Evolutionary conservation across 1,140 invertebrate genomes (phyloP).

Genomic region (Phymorhynchus buccinoides): DNA sequence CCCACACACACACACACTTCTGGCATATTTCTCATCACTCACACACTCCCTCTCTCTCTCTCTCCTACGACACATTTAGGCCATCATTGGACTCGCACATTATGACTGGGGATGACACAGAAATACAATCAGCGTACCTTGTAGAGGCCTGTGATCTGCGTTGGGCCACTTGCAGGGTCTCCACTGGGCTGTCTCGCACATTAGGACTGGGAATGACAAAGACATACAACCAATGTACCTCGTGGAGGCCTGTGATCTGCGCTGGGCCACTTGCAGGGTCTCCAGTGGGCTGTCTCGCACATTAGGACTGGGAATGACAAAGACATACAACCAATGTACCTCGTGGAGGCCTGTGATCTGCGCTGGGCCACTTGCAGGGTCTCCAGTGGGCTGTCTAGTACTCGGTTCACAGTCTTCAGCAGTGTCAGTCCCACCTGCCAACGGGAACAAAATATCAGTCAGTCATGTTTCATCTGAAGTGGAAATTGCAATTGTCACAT

Average conservation of each 20-base stretch:
- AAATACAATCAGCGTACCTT: slow-evolving; percentile 38
- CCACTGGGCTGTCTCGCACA: slow-evolving; percentile 41
- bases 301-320: too few relatives aligned
- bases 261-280: slow-evolving; percentile 43
- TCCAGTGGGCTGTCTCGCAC: slow-evolving; percentile 46
- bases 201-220: too few relatives aligned
- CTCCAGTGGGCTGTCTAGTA: slow-evolving; percentile 47
- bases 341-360: slow-evolving; percentile 47
- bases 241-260: slow-evolving; percentile 45
- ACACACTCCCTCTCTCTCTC: not conserved
- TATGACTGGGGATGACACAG: too few relatives aligned
- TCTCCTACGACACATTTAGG: too few relatives aligned
- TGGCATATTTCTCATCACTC: too few relatives aligned
- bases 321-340: slow-evolving; percentile 17
- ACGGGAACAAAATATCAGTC: too few relatives aligned
- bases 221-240: slow-evolving; percentile 32
- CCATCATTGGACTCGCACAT: too few relatives aligned
- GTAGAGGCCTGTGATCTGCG: slow-evolving; percentile 47
- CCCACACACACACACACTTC: too few relatives aligned
- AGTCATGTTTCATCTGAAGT: too few relatives aligned
- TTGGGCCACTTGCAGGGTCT: slow-evolving; percentile 43
- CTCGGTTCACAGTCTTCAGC: slow-evolving; percentile 52
- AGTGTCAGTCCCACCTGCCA: slow-evolving; percentile 53
- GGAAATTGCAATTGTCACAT: too few relatives aligned
- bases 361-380: slow-evolving; percentile 45